These are phyloP conservation scores for Phocoena sinus DNA, from an alignment of 2,113 vertebrate species.

Conservation along the genomic window DNA sequence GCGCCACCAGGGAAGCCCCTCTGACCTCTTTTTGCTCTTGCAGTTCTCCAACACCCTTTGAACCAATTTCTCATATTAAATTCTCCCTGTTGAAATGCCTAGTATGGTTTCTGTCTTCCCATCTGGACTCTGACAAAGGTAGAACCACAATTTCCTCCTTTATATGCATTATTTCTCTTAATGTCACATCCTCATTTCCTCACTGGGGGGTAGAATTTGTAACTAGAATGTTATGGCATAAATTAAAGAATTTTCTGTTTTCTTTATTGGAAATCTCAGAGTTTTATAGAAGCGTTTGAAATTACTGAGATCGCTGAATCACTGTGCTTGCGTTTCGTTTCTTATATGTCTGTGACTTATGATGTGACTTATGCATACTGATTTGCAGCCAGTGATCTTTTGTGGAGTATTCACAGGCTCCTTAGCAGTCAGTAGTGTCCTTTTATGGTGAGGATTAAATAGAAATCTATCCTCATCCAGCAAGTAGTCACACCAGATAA, in stretches of 20 bases:
- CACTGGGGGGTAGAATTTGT: background rate
- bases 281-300: background rate
- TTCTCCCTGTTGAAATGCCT: background rate
- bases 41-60: accelerated
- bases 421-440: background rate
- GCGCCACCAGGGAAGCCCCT: no score
- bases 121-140: background rate
- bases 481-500: background rate
- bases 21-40: accelerated
- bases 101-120: background rate
- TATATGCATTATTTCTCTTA: background rate
- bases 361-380: no score
- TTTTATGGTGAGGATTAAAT: constrained; percentile 5
- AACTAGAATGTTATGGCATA: no score
- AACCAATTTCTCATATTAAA: background rate
- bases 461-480: background rate
- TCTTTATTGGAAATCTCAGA: background rate
- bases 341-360: background rate
- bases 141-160: background rate
- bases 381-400: background rate
- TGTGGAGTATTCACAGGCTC: background rate
- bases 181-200: background rate
- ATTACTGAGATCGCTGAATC: background rate
- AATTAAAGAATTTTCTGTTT: background rate
- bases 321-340: background rate